These are phyloP conservation scores for Ctenoplectra terminalis DNA, from an alignment of 1,140 invertebrate genomes.

Conservation along the genomic window DNA sequence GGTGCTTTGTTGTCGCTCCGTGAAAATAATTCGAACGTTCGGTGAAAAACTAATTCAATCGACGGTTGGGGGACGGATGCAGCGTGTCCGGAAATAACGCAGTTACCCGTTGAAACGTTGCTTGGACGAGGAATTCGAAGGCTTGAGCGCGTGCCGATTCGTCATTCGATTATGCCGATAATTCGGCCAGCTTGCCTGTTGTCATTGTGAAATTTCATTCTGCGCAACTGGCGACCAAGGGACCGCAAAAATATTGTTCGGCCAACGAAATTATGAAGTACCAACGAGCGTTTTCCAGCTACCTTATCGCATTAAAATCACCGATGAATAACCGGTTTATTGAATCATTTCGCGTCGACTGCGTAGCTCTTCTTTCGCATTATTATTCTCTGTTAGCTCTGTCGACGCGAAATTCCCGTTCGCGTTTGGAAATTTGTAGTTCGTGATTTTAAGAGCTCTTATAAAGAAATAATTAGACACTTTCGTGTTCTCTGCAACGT, in stretches of 20 bases:
- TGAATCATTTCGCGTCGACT: neutral
- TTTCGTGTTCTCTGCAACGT: too few relatives aligned
- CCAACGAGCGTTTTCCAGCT: neutral
- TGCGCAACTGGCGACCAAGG: neutral
- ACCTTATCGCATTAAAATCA: neutral
- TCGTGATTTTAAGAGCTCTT: neutral
- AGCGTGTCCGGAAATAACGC: neutral
- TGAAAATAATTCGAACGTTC: constrained; percentile 12
- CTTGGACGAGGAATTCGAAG: neutral
- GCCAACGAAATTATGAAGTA: constrained; percentile 1
- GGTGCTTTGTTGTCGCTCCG: neutral
- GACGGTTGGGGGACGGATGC: too few relatives aligned
- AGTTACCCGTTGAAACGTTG: constrained; percentile 2
- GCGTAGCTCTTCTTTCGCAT: too few relatives aligned
- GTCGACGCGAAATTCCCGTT: neutral
- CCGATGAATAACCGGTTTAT: neutral
- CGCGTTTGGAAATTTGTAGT: neutral
- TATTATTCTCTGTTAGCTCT: neutral
- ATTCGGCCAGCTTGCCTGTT: neutral
- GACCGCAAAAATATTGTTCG: constrained; percentile 22
- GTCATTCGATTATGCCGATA: constrained; percentile 42
- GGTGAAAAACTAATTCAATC: constrained; percentile 26
- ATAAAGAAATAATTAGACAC: neutral
- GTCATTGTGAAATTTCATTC: constrained; percentile 37
- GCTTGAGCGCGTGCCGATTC: constrained; percentile 17